Base-by-base conservation (phyloP, 1,140 invertebrate genomes). In the Procambarus virginalis region DNA sequence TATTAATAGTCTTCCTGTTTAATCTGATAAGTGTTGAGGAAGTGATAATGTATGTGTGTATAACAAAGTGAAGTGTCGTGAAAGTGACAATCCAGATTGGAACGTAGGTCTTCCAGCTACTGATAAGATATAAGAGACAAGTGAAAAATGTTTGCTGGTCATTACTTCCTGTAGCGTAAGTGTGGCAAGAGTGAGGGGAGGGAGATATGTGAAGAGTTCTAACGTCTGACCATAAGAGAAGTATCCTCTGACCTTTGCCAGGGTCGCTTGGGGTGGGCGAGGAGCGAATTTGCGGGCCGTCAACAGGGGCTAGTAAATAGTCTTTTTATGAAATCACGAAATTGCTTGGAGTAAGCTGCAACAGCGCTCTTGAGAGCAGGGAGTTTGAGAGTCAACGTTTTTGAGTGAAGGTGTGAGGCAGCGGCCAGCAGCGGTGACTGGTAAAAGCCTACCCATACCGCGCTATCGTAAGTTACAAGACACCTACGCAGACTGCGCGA, bases 1-100 rank as follows among this genome's bases (percentile, higher is more conserved):
- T 45, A 34, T 73, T 73, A 73, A 9, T 14, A 73, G 68, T 73
- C 68, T 73, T 73, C 68, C 68, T 73, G 68, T 73, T 73, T 22
- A 3, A 8, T 73, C 6, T 73, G n/a, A 73, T 20, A 73, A 34
- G 5, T 20, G 6, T 34, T 4, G n/a, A 73, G 8, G 34, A 10
- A 4, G 4, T 73, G n/a, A 17, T 8, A 22, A 73, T 8, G 22
- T 73, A 22, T 34, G 6, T 34, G 68, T 34, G n/a, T 22, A 73
- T 6, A 22, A 34, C 4, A 73, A 68, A 68, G 64, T 68, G 64
- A 12, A 17, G 17, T 68, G 64, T 17, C 17, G 3, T 68, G 64
- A 68, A 68, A 68, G 17, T 68, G 64, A 68, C 12, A 68, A 17
- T 17, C 0, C 20, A 68, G 20, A 20, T 12, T 4, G 34, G 17